Evolutionary conservation across 2,888 invertebrate genomes (phyloP).

Genomic region (Lithophane leautieri): DNA sequence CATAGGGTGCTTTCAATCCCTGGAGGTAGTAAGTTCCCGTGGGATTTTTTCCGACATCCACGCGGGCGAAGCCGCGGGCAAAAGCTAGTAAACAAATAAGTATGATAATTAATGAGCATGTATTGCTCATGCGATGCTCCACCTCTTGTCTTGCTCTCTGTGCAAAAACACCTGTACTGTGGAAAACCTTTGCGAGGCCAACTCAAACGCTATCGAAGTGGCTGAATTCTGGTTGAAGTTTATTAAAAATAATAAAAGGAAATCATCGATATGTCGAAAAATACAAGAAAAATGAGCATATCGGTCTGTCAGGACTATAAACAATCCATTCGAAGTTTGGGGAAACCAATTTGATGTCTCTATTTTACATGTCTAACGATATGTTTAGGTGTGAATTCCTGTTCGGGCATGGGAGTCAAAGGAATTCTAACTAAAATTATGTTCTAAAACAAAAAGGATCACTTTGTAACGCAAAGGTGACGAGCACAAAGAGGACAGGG

Average conservation of each 20-base stretch:
- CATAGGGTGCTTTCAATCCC: too few species aligned
- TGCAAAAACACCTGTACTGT: too few species aligned
- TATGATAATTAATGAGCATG: not conserved
- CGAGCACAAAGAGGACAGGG: conserved; percentile 36
- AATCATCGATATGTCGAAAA: not conserved
- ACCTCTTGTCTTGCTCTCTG: not conserved
- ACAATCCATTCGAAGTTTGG: not conserved
- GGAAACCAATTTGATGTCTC: not conserved
- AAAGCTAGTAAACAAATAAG: not conserved
- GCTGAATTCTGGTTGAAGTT: not conserved
- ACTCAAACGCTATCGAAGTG: too few species aligned
- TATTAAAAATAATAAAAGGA: not conserved
- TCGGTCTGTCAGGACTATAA: not conserved
- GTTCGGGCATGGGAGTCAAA: conserved; percentile 21
- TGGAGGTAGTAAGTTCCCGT: too few species aligned
- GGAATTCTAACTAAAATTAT: conserved; percentile 25
- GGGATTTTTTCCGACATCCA: too few species aligned
- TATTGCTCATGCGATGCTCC: not conserved
- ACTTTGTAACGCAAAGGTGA: conserved; percentile 15
- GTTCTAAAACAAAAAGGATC: conserved; percentile 37
- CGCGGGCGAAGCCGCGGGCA: too few species aligned
- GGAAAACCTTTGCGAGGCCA: too few species aligned
- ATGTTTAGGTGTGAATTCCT: conserved; percentile 23
- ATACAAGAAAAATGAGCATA: not conserved
- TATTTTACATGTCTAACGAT: conserved; percentile 6